A percentile compares a stretch with the other conserved stretches of the same genome.
Evolutionary conservation across 2,888 invertebrate species (phyloP).

Genomic region (Limnephilus rhombicus): DNA sequence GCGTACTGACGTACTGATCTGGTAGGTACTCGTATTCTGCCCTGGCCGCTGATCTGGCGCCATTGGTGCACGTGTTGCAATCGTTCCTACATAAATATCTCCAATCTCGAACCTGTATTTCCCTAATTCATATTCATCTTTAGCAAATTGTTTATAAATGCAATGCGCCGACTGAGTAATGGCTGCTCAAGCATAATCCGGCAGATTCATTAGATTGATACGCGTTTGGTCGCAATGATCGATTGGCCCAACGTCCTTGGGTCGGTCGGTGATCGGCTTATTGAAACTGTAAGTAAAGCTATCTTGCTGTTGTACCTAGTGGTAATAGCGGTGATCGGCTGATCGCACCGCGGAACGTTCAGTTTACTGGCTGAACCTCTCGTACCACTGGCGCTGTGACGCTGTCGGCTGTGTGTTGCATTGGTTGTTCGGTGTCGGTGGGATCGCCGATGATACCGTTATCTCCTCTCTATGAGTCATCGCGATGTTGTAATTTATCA

Average conservation of each 20-base stretch:
- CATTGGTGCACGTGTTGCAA: constrained; percentile 36
- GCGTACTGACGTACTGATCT: not conserved
- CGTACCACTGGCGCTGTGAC: too few relatives aligned
- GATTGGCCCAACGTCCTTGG: constrained; percentile 4
- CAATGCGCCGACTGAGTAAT: not conserved
- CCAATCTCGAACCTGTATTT: constrained; percentile 32
- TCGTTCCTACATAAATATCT: constrained; percentile 27
- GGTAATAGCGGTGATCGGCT: too few relatives aligned
- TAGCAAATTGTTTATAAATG: constrained; percentile 4
- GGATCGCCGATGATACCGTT: not conserved
- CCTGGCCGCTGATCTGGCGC: constrained; percentile 8
- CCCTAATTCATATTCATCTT: constrained; percentile 6
- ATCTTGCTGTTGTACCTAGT: too few relatives aligned
- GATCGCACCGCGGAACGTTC: too few relatives aligned
- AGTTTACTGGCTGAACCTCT: too few relatives aligned
- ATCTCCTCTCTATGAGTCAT: not conserved
- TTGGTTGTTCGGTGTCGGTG: not conserved
- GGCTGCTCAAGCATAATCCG: not conserved
- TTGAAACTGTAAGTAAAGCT: not conserved
- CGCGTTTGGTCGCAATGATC: not conserved
- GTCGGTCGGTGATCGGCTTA: constrained; percentile 2
- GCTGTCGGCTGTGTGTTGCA: not conserved
- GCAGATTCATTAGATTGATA: constrained; percentile 19
- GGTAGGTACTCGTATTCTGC: not conserved
- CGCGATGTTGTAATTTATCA: not conserved